These are phyloP conservation scores for Limosa lapponica DNA, from an alignment of 2,797 vertebrate genomes.

Conservation along the genomic window DNA sequence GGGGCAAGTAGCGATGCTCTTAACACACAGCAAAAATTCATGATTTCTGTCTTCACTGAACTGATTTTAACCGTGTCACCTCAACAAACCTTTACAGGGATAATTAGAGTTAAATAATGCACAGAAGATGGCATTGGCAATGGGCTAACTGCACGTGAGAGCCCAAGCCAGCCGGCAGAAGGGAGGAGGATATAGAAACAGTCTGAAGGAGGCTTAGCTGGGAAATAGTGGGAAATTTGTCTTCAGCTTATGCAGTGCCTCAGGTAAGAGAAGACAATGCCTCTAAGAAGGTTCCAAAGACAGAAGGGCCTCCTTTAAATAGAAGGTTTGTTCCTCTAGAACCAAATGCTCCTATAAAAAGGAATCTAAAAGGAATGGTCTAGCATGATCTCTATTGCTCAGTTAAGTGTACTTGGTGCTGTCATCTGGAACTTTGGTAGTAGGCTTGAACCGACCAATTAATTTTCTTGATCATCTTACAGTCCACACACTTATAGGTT, in stretches of 20 bases:
- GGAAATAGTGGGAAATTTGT: not conserved
- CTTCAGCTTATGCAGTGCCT: not conserved
- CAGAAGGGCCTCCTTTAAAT: not conserved
- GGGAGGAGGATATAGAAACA: not conserved
- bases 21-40: not conserved
- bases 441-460: rapidly evolving
- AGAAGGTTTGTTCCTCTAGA: not conserved
- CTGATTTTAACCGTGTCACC: not conserved
- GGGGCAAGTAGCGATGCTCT: not conserved
- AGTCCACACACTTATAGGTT: not conserved
- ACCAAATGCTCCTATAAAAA: not conserved
- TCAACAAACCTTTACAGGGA: not conserved
- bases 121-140: not conserved
- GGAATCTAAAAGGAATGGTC: not conserved
- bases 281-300: not conserved
- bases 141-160: not conserved
- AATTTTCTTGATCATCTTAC: not conserved
- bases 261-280: not conserved
- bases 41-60: not conserved
- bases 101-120: not conserved
- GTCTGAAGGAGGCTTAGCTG: not conserved
- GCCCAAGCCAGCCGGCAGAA: not conserved
- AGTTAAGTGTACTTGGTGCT: not conserved
- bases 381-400: not conserved
- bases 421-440: not conserved